Evolutionary conservation across 1,140 invertebrate species (phyloP).

Genomic region (Bombus picipes): DNA sequence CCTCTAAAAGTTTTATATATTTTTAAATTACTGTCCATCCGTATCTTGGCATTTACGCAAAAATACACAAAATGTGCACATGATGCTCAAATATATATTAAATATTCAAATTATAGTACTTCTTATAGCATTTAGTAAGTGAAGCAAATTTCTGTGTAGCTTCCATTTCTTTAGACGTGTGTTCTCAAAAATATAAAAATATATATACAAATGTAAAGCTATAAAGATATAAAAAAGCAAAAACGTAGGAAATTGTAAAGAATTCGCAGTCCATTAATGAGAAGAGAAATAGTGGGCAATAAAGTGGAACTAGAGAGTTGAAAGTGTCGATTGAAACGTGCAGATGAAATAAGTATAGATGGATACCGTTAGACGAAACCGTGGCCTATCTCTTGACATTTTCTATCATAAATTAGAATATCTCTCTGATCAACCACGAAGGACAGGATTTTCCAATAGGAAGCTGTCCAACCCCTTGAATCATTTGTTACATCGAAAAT

Average conservation of each 20-base stretch:
- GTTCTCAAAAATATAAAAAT: too few species aligned
- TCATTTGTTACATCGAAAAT: conserved; percentile 1
- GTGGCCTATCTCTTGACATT: conserved; percentile 17
- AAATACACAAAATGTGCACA: too few species aligned
- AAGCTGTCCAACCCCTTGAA: neutral
- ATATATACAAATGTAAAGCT: too few species aligned
- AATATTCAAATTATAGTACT: too few species aligned
- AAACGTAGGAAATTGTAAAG: neutral
- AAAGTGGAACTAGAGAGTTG: neutral
- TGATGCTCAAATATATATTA: too few species aligned
- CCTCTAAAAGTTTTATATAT: too few species aligned
- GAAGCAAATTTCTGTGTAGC: too few species aligned
- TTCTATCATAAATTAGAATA: conserved; percentile 33
- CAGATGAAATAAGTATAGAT: neutral
- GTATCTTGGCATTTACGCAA: too few species aligned
- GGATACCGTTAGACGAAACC: conserved; percentile 21
- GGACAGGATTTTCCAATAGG: conserved; percentile 1
- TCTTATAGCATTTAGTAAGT: too few species aligned
- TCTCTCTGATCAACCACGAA: neutral
- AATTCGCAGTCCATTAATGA: neutral
- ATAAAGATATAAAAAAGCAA: neutral
- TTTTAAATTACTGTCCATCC: too few species aligned
- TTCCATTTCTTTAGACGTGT: too few species aligned
- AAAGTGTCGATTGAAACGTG: conserved; percentile 3
- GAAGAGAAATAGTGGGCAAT: neutral